Conservation (phyloP, 2,797 vertebrate species). For the Ceyx erithaca region DNA sequence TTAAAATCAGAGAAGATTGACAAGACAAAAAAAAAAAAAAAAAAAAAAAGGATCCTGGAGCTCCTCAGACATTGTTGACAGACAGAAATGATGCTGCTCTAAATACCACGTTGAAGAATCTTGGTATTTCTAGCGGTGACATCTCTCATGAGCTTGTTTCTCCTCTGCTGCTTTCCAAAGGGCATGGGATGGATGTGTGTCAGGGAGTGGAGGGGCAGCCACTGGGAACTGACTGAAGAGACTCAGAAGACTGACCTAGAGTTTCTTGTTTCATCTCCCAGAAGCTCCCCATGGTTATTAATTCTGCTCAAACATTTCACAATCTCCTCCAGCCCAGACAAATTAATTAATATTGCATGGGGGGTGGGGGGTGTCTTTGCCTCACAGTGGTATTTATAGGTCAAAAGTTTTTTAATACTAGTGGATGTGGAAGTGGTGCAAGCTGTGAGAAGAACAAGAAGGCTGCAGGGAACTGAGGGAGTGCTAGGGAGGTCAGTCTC, state of each 20-base stretch:
- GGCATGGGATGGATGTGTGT: not conserved
- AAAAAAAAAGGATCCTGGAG: not conserved
- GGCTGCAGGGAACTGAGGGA: not conserved
- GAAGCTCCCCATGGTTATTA: not conserved
- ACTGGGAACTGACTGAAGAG: not conserved
- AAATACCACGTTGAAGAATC: not conserved
- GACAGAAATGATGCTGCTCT: not conserved
- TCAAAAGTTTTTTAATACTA: not conserved
- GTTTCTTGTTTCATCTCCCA: not conserved
- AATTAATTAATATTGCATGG: not conserved
- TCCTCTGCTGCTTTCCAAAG: slow-evolving; percentile 24
- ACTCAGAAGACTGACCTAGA: not conserved
- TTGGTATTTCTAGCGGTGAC: not conserved
- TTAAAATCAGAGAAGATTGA: not conserved
- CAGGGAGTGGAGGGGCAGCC: rapidly evolving
- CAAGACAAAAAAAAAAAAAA: not conserved
- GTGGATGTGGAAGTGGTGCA: not conserved
- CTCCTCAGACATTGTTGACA: rapidly evolving
- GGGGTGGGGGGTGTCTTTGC: not conserved
- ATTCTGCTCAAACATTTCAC: not conserved
- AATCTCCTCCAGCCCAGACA: not conserved
- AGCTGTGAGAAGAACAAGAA: not conserved
- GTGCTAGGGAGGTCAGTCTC: not conserved
- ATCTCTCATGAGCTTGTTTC: not conserved
- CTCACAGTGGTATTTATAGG: not conserved